phyloP scores from a whole-genome alignment of 2,113 vertebrate species.

The Macaca mulatta region DNA sequence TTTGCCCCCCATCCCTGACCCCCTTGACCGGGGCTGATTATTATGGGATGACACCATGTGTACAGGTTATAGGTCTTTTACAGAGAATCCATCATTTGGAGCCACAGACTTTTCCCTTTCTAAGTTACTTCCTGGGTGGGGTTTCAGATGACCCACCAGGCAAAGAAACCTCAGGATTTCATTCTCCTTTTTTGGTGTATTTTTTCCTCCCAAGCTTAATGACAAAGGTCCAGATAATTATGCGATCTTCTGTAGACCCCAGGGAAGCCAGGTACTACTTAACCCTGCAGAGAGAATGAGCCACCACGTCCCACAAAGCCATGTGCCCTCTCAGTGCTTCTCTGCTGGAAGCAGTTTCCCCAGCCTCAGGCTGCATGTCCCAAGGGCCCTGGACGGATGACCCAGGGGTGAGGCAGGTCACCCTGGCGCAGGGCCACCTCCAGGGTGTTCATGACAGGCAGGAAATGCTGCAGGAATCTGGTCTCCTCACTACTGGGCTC shows the following conservation, averaged over 20 bases:
- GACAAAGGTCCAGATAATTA: neutral
- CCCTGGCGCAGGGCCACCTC: neutral
- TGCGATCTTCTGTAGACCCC: neutral
- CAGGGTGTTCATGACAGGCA: neutral
- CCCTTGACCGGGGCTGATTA: neutral
- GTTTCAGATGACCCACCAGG: neutral
- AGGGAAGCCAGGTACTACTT: neutral
- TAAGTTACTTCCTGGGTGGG: neutral
- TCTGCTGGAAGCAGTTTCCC: neutral
- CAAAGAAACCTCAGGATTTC: constrained; percentile 1
- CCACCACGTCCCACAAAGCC: neutral
- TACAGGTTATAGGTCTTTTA: neutral
- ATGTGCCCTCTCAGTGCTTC: rapidly evolving
- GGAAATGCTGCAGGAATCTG: neutral
- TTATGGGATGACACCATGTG: neutral
- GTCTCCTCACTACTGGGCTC: neutral
- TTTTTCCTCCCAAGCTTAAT: neutral
- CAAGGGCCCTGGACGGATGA: neutral
- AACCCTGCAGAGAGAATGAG: neutral
- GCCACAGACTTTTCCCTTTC: neutral
- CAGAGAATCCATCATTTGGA: neutral
- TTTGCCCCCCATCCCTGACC: neutral
- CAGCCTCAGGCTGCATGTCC: neutral
- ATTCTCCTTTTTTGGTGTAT: neutral
- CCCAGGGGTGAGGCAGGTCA: neutral